Evolutionary conservation across 2,113 vertebrate genomes (phyloP).

Genomic region (Pelecanus crispus): DNA sequence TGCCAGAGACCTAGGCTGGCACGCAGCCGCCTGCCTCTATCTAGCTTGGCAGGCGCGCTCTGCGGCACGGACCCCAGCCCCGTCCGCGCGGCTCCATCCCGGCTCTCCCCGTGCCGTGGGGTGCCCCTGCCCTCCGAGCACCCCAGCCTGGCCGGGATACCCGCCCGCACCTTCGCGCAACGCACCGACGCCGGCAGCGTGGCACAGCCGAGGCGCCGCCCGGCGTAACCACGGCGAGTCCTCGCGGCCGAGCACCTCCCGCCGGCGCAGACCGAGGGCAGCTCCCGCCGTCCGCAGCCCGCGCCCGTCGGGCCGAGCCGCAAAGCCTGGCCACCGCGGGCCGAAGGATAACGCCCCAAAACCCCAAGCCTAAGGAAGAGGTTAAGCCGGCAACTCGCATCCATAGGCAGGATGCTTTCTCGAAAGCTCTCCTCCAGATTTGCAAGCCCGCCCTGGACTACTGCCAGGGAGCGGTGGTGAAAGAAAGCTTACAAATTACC

Average conservation of each 20-base stretch:
- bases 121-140: background rate
- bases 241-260: accelerated
- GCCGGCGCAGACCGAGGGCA: accelerated
- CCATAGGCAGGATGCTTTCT: background rate
- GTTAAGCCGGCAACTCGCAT: background rate
- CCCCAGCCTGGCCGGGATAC: background rate
- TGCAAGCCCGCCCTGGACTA: background rate
- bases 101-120: accelerated
- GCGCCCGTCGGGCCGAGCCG: accelerated
- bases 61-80: background rate
- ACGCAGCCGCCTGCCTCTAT: background rate
- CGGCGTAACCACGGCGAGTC: accelerated
- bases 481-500: conserved; percentile 23
- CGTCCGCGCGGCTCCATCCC: background rate
- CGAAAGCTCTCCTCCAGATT: background rate
- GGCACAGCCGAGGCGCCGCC: accelerated
- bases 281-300: accelerated
- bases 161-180: background rate
- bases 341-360: background rate
- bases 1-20: conserved; percentile 42
- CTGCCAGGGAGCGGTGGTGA: background rate
- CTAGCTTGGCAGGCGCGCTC: background rate
- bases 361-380: background rate
- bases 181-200: accelerated
- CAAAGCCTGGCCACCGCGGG: background rate